These are phyloP conservation scores for Tenrec ecaudatus DNA, from an alignment of 2,113 vertebrate genomes.

Conservation along the genomic window DNA sequence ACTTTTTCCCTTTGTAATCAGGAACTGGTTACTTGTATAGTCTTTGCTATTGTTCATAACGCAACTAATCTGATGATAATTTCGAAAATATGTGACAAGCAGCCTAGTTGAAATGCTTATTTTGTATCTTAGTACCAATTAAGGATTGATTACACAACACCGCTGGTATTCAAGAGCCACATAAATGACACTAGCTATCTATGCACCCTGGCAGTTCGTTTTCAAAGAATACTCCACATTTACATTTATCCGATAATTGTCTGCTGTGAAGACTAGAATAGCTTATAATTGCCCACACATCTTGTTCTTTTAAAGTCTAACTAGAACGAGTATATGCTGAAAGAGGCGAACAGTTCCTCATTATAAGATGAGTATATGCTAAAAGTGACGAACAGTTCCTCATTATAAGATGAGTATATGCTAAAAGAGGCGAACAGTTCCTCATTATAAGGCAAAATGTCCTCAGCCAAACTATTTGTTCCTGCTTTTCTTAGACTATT, in stretches of 20 bases:
- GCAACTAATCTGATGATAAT: not conserved
- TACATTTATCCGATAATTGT: not conserved
- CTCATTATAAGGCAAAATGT: slow-evolving; percentile 43
- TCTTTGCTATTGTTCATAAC: not conserved
- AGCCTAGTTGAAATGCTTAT: not conserved
- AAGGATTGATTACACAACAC: not conserved
- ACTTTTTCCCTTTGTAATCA: not conserved
- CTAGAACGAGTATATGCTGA: not conserved
- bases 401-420: too few relatives aligned
- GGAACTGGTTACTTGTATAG: not conserved
- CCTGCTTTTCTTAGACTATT: not conserved
- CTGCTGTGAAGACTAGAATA: not conserved
- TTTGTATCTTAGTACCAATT: not conserved
- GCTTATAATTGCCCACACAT: not conserved
- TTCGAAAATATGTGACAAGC: not conserved
- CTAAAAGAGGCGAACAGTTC: slow-evolving; percentile 14
- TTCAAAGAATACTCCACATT: not conserved
- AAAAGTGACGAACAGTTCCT: slow-evolving; percentile 31
- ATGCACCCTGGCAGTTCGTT: not conserved
- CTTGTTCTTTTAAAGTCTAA: not conserved
- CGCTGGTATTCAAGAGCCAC: not conserved
- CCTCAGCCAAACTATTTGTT: slow-evolving; percentile 47
- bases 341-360: slow-evolving; percentile 15
- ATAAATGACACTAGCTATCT: not conserved
- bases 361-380: not conserved